phyloP scores from a whole-genome alignment of 2,113 vertebrate genomes.

The Prunella fulvescens region DNA sequence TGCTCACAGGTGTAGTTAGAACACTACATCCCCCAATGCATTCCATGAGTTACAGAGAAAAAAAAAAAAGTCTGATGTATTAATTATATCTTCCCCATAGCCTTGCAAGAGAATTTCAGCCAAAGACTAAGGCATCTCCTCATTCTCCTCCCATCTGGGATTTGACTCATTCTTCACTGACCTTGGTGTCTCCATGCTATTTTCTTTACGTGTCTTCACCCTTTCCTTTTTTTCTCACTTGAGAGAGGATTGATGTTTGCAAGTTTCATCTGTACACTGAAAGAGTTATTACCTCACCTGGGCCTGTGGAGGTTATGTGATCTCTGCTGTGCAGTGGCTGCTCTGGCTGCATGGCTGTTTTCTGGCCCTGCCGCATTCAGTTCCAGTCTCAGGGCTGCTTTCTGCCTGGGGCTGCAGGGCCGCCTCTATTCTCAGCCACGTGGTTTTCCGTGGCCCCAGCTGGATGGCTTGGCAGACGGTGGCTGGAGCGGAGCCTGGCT shows the following conservation, averaged over 20 bases:
- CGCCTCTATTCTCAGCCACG: too few species aligned
- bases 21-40: neutral
- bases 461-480: too few species aligned
- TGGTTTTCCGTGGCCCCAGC: too few species aligned
- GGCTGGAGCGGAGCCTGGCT: too few species aligned
- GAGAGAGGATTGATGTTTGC: neutral
- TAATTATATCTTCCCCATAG: neutral
- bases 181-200: neutral
- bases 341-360: too few species aligned
- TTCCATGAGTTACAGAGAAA: neutral
- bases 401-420: too few species aligned
- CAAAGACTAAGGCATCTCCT: neutral
- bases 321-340: neutral
- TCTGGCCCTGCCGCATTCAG: too few species aligned
- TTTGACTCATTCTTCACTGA: neutral
- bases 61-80: neutral
- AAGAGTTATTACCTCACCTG: neutral
- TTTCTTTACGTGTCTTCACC: neutral
- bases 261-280: neutral
- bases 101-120: neutral
- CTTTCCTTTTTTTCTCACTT: neutral
- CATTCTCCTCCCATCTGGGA: neutral
- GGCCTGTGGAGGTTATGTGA: neutral
- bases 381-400: too few species aligned
- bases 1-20: neutral